Base-by-base conservation (phyloP, 2,797 vertebrate species). In the Crax fasciolata region DNA sequence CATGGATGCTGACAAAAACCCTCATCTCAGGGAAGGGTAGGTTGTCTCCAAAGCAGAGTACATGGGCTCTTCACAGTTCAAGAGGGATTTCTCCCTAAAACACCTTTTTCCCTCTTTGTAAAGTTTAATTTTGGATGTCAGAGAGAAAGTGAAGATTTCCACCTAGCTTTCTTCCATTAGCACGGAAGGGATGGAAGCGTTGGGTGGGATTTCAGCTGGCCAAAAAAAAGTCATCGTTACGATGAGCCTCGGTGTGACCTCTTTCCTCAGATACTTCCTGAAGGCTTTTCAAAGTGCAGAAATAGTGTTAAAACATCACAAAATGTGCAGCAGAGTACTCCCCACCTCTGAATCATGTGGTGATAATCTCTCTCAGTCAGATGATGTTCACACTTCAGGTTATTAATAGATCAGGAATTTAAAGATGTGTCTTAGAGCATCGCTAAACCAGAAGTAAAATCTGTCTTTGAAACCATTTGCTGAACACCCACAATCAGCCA, bases 401-500 rank as follows among this genome's bases (percentile, higher is more conserved):
- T 94, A 91, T 93, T 90, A 93, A 87, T 75, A 94, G 94, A 87
- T 46, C 25, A 51, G 74, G 84, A 81, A 92, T 90, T 68, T 65
- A 66, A 92, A 86, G 77, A 68, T 66, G n/a, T n/a, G n/a, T 86
- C 77, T 78, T 75, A 38, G 66, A 87, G 63, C 59, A 48, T 6
- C 54, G 49, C 35, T 28, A 17, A 77, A 71, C 1, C 9, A 80
- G 84, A 68, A 81, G 73, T 74, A 81, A 61, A 49, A 44, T 51
- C 13, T 12, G 70, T n/a, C 77, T 59, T 74, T 24, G 76, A 25
- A 70, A 80, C 62, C 72, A 30, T 62, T 44, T 91, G 61, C 80
- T 86, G 8, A 83, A 54, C 57, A 62, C 72, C n/a, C 72, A 80
- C 39, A 11, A 1, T 49, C 46, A 82, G 59, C 28, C 90, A 54